Conservation (phyloP, 2,888 invertebrate genomes). For the Cepaea hortensis region DNA sequence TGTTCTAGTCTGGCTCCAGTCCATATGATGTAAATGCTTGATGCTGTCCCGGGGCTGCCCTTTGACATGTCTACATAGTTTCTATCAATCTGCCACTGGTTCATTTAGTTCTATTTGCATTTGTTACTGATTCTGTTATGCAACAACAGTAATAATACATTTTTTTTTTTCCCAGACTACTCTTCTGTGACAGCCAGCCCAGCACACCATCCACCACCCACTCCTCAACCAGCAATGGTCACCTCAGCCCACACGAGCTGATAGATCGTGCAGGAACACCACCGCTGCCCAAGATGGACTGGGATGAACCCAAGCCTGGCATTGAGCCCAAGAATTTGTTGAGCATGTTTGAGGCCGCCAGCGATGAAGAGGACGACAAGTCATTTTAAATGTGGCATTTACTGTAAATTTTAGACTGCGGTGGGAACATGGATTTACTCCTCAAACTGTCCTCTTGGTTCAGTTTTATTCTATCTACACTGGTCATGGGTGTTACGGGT, state of each 20-base stretch:
- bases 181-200: slow-evolving; percentile 24
- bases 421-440: too few species aligned
- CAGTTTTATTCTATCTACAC: too few species aligned
- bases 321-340: slow-evolving; percentile 71
- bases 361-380: slow-evolving; percentile 61
- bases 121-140: too few species aligned
- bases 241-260: slow-evolving; percentile 12
- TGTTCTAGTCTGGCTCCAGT: too few species aligned
- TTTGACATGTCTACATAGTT: too few species aligned
- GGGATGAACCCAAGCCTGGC: slow-evolving; percentile 55
- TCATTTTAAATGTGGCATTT: not conserved
- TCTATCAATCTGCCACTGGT: too few species aligned
- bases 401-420: not conserved
- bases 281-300: slow-evolving; percentile 40
- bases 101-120: too few species aligned
- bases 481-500: too few species aligned
- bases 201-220: slow-evolving; percentile 23
- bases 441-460: too few species aligned
- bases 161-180: slow-evolving; percentile 8
- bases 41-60: too few species aligned
- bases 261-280: slow-evolving; percentile 39
- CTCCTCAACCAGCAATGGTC: slow-evolving; percentile 14
- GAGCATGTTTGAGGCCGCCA: slow-evolving; percentile 70
- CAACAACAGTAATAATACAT: not conserved
- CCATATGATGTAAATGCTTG: too few species aligned